Conservation (phyloP, 2,113 vertebrate genomes). For the Heliornis fulica region DNA sequence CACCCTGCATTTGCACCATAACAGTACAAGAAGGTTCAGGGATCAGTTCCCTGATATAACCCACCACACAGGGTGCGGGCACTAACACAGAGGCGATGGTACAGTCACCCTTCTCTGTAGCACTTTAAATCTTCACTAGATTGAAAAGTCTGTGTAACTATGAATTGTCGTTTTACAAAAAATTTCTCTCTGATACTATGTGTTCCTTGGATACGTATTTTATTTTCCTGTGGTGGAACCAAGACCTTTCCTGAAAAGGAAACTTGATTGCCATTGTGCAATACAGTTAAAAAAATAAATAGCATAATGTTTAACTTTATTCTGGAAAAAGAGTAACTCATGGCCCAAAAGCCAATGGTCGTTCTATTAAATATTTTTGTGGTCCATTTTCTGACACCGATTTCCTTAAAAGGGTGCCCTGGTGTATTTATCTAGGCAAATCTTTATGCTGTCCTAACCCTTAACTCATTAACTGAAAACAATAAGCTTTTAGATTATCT, state of each 20-base stretch:
- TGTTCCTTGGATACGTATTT: not conserved
- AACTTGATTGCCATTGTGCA: no score
- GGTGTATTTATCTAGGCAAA: not conserved
- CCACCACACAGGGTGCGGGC: not conserved
- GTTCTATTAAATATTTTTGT: not conserved
- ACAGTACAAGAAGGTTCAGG: not conserved
- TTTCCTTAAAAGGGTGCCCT: not conserved
- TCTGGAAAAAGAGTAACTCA: not conserved
- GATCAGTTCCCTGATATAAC: not conserved
- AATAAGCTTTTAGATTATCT: not conserved
- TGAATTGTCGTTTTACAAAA: not conserved
- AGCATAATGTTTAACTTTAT: not conserved
- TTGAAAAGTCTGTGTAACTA: not conserved
- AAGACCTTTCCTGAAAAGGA: not conserved
- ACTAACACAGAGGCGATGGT: not conserved
- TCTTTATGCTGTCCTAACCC: not conserved
- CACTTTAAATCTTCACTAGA: not conserved
- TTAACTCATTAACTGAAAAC: not conserved
- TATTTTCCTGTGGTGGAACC: not conserved
- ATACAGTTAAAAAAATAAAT: not conserved
- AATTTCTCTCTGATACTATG: not conserved
- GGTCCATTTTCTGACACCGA: not conserved
- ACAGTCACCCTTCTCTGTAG: not conserved
- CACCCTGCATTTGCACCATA: not conserved
- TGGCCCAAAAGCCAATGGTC: not conserved